These are phyloP conservation scores for Podarcis raffonei DNA, from an alignment of 2,113 vertebrate species.

Conservation along the genomic window DNA sequence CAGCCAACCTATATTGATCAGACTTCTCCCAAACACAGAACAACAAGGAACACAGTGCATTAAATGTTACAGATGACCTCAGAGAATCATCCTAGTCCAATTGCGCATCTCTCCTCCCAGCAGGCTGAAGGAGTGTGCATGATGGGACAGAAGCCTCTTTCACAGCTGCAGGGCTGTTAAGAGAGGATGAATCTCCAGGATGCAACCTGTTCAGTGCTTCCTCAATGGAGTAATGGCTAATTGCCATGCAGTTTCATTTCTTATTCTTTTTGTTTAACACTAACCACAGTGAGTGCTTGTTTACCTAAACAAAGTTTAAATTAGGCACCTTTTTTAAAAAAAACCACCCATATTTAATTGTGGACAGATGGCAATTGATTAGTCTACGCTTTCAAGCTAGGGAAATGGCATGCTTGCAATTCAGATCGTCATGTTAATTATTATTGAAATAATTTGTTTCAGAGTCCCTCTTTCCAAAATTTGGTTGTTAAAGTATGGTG, in stretches of 20 bases:
- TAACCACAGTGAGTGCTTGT: conserved; percentile 6
- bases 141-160: background rate
- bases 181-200: background rate
- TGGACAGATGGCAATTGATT: conserved; percentile 62
- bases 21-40: background rate
- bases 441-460: conserved; percentile 73
- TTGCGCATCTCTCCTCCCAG: too few species aligned
- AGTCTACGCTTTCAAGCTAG: conserved; percentile 54
- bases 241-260: conserved; percentile 24
- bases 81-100: background rate
- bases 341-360: conserved; percentile 37
- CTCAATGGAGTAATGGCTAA: background rate
- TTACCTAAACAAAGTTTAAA: conserved; percentile 52
- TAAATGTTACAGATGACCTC: background rate
- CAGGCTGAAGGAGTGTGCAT: background rate
- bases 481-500: conserved; percentile 62
- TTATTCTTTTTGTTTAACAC: conserved; percentile 40
- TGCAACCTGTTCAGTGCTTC: background rate
- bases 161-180: background rate
- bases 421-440: conserved; percentile 67
- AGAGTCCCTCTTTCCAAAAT: conserved; percentile 68
- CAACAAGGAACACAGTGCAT: background rate
- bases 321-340: conserved; percentile 34
- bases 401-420: conserved; percentile 65
- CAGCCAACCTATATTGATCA: too few species aligned